A percentile compares a stretch with the other conserved stretches of the same genome.
Conservation (phyloP, 2,888 invertebrate genomes). For the Brenthis ino region DNA sequence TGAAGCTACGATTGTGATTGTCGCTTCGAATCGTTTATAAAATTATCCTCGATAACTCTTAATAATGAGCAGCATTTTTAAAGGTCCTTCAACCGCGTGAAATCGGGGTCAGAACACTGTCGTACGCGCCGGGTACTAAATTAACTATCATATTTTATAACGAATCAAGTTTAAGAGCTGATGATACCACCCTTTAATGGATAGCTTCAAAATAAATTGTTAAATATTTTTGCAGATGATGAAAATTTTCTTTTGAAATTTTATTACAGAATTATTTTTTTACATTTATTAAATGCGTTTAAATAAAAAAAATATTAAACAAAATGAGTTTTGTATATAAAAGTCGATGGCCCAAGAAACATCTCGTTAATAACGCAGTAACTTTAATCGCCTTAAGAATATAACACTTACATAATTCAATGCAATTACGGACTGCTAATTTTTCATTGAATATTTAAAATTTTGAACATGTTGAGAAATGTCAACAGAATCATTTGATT, state of each 20-base stretch:
- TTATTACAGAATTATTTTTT: too few species aligned
- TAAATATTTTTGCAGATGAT: not conserved
- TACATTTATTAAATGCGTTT: too few species aligned
- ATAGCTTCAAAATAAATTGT: not conserved
- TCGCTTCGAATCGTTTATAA: constrained; percentile 34
- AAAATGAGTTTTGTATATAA: too few species aligned
- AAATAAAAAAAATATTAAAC: too few species aligned
- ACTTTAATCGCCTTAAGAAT: constrained; percentile 17
- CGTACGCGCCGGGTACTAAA: constrained; percentile 48
- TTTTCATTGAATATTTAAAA: not conserved
- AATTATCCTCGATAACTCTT: constrained; percentile 35
- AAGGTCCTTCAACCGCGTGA: constrained; percentile 53
- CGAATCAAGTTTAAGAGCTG: constrained; percentile 48
- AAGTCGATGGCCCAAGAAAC: too few species aligned
- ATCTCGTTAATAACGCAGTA: not conserved
- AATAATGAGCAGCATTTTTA: constrained; percentile 36
- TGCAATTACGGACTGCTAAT: too few species aligned
- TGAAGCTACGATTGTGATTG: constrained; percentile 12
- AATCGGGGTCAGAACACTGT: constrained; percentile 51
- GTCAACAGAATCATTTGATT: too few species aligned
- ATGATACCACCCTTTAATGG: constrained; percentile 45
- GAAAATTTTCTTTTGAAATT: too few species aligned
- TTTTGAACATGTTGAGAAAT: not conserved
- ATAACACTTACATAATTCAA: not conserved
- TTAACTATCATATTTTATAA: constrained; percentile 66